These are phyloP conservation scores for Arctopsyche grandis DNA, from an alignment of 1,140 invertebrate species.

Conservation along the genomic window DNA sequence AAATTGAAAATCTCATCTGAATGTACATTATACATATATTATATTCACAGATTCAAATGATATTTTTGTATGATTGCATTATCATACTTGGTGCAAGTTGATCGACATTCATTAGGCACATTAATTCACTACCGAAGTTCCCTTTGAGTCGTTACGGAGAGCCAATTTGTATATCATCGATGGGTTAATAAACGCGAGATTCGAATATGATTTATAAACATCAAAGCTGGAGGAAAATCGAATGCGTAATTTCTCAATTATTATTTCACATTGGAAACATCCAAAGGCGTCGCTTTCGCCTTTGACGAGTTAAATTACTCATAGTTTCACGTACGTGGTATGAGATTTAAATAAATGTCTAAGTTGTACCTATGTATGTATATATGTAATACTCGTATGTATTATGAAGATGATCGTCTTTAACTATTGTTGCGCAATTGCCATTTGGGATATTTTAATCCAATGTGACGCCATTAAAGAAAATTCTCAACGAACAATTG, in stretches of 20 bases:
- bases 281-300: background rate
- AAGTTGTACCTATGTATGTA: background rate
- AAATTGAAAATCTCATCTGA: slow-evolving; percentile 13
- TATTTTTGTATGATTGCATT: too few relatives aligned
- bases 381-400: too few relatives aligned
- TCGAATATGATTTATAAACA: background rate
- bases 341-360: background rate
- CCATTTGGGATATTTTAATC: too few relatives aligned
- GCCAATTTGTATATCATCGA: background rate
- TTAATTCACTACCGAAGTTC: background rate
- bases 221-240: background rate
- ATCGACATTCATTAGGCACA: background rate
- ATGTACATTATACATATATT: too few relatives aligned
- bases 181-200: background rate
- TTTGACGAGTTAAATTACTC: background rate
- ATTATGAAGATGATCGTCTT: too few relatives aligned
- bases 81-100: background rate
- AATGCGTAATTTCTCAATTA: background rate
- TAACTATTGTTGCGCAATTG: too few relatives aligned
- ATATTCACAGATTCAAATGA: too few relatives aligned
- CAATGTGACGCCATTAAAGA: background rate
- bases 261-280: background rate
- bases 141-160: background rate
- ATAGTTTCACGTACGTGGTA: background rate
- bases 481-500: background rate